A percentile compares a stretch with the other conserved stretches of the same genome.
phyloP scores from a whole-genome alignment of 2,113 vertebrate species.

The Cyphomyrus discorhynchus region DNA sequence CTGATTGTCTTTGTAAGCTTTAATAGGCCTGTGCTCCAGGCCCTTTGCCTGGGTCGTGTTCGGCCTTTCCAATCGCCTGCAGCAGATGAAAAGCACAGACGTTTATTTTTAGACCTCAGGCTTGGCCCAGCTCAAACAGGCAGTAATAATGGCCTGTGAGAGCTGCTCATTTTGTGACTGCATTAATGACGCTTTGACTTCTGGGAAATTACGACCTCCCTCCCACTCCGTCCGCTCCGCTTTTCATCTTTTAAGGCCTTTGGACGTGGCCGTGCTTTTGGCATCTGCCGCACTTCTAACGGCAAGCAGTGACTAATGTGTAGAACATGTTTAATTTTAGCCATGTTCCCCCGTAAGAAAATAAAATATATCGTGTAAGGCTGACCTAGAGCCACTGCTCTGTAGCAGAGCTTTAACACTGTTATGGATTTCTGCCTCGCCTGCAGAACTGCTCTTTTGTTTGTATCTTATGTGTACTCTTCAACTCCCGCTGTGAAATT shows the following conservation, averaged over 20 bases:
- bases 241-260: neutral
- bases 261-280: neutral
- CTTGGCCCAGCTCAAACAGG: slow-evolving; percentile 7
- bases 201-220: slow-evolving; percentile 5
- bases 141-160: neutral
- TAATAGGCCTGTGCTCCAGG: neutral
- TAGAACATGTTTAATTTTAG: neutral
- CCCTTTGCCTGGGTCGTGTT: neutral
- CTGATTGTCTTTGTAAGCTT: too few species aligned
- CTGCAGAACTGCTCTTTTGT: neutral
- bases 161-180: slow-evolving; percentile 3
- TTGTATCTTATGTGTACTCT: neutral
- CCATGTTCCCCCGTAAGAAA: neutral
- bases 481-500: neutral
- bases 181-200: slow-evolving; percentile 13
- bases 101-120: slow-evolving; percentile 13
- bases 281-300: neutral
- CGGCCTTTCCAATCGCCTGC: neutral
- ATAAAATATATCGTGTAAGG: neutral
- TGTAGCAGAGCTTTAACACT: neutral
- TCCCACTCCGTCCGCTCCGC: neutral
- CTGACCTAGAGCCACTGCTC: neutral
- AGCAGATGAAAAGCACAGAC: neutral
- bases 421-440: neutral
- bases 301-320: neutral